phyloP scores from a whole-genome alignment of 2,113 vertebrate species.

The Manacus vitellinus region DNA sequence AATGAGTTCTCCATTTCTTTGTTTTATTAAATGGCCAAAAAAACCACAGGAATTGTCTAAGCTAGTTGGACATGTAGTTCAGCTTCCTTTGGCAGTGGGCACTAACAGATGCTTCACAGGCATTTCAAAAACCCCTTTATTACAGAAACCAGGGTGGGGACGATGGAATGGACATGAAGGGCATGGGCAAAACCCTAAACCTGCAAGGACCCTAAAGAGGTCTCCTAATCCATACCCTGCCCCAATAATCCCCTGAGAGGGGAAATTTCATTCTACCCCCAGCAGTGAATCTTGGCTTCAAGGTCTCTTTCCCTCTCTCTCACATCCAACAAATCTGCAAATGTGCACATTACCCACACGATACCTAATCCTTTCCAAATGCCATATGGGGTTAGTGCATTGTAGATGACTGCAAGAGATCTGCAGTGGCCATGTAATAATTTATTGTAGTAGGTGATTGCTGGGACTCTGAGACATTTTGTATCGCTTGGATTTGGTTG shows the following conservation, averaged over 20 bases:
- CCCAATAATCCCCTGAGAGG: not conserved
- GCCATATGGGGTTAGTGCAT: not conserved
- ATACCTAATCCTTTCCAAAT: not conserved
- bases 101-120: not conserved
- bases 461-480: not conserved
- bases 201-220: not conserved
- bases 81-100: not conserved
- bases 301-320: not conserved
- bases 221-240: not conserved
- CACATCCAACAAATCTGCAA: not conserved
- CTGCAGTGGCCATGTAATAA: not conserved
- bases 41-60: not conserved
- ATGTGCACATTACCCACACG: not conserved
- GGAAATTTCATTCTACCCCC: not conserved
- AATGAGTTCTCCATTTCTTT: not conserved
- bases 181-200: not conserved
- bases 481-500: not conserved
- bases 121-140: not conserved
- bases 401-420: not conserved
- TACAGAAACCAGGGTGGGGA: not conserved
- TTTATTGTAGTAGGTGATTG: not conserved
- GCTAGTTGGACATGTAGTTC: not conserved
- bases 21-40: not conserved
- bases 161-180: accelerated
- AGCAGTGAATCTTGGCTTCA: not conserved